phyloP scores from a whole-genome alignment of 1,140 invertebrate genomes.

The Aphis craccivora region DNA sequence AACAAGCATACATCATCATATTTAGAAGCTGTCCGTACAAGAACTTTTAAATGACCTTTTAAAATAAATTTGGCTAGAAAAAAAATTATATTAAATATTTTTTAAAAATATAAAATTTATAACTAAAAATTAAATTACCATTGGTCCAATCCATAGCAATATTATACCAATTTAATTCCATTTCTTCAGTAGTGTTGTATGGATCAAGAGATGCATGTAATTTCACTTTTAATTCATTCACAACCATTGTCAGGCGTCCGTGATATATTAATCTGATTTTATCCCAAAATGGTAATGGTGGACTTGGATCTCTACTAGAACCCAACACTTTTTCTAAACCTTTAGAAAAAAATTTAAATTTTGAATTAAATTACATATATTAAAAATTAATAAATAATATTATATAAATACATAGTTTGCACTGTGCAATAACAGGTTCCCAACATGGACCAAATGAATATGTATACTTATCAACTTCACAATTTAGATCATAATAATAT shows the following conservation, averaged over 20 bases:
- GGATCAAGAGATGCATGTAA: conserved; percentile 96
- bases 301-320: conserved; percentile 91
- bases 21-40: conserved; percentile 94
- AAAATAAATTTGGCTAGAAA: conserved; percentile 80
- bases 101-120: neutral
- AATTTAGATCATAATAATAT: conserved; percentile 98
- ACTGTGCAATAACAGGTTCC: conserved; percentile 97
- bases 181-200: conserved; percentile 98
- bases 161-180: conserved; percentile 95
- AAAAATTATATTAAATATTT: neutral
- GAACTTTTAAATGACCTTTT: conserved; percentile 85
- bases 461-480: conserved; percentile 85
- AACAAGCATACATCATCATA: conserved; percentile 96
- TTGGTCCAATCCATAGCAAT: conserved; percentile 95
- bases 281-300: conserved; percentile 95
- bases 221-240: conserved; percentile 84
- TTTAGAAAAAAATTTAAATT: conserved; percentile 62
- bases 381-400: neutral
- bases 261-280: conserved; percentile 93
- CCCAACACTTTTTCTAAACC: conserved; percentile 84
- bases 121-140: conserved; percentile 68
- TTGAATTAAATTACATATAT: neutral
- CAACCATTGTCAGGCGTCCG: conserved; percentile 87
- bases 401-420: conserved; percentile 78
- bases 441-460: conserved; percentile 98